Conservation (phyloP, 1,140 invertebrate genomes). For the Saxidomus purpurata region DNA sequence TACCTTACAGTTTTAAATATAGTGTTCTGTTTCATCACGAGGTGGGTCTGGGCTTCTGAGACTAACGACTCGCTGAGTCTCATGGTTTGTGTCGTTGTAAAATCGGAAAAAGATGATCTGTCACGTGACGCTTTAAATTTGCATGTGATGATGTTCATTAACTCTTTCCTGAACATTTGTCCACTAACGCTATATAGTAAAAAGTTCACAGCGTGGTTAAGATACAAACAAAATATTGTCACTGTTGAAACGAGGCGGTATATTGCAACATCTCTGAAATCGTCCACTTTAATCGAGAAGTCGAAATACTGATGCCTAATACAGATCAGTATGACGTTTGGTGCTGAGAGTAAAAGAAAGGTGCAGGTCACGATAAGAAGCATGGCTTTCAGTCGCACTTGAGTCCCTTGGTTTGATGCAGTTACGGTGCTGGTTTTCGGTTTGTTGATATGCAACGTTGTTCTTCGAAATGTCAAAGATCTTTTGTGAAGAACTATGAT, state of each 20-base stretch:
- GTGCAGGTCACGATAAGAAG: slow-evolving; percentile 8
- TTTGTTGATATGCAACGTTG: neutral
- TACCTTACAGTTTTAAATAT: neutral
- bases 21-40: neutral
- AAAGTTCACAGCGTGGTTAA: slow-evolving; percentile 24
- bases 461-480: neutral
- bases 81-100: neutral
- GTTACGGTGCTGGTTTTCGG: neutral
- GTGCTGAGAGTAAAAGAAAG: slow-evolving; percentile 7
- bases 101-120: neutral
- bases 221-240: slow-evolving; percentile 11
- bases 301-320: slow-evolving; percentile 8
- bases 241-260: neutral
- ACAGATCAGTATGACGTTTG: slow-evolving; percentile 7
- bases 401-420: neutral
- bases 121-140: neutral
- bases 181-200: neutral
- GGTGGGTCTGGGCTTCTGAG: neutral
- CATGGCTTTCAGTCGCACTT: neutral
- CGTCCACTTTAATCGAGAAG: neutral
- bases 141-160: neutral
- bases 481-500: slow-evolving; percentile 18
- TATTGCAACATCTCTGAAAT: slow-evolving; percentile 3
- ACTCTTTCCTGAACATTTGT: neutral
- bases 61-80: slow-evolving; percentile 9